Conservation (phyloP, 2,113 vertebrate genomes). For the Argyrosomus japonicus region DNA sequence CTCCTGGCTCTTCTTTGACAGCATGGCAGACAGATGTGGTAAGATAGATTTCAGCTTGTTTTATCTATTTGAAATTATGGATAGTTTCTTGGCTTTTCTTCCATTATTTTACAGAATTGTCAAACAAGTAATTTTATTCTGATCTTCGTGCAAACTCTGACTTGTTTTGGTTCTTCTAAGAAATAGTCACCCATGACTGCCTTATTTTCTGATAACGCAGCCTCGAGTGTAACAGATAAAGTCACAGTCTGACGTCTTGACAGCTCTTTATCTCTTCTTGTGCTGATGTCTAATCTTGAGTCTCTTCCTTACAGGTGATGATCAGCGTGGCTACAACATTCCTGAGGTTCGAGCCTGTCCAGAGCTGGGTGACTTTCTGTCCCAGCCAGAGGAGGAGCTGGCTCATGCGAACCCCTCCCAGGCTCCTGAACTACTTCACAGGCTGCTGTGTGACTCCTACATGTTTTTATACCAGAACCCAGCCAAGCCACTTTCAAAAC, state of each 20-base stretch:
- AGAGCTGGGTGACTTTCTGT: conserved; percentile 84
- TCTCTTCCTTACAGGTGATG: conserved; percentile 73
- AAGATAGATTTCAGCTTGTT: conserved; percentile 38
- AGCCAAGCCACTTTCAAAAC: conserved; percentile 39
- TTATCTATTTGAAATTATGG: not conserved
- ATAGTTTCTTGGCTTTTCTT: not conserved
- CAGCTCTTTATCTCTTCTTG: conserved; percentile 48
- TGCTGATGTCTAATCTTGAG: conserved; percentile 60
- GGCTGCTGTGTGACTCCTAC: conserved; percentile 86
- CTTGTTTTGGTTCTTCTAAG: conserved; percentile 23
- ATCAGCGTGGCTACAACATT: conserved; percentile 82
- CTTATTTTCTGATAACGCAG: conserved; percentile 42
- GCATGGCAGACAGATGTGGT: conserved; percentile 88
- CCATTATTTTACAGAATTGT: not conserved
- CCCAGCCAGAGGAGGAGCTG: conserved; percentile 78
- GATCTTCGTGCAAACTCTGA: conserved; percentile 22
- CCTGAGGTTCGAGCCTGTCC: conserved; percentile 84
- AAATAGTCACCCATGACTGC: not conserved
- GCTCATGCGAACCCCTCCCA: conserved; percentile 63
- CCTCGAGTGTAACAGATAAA: conserved; percentile 53
- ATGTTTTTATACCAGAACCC: conserved; percentile 85
- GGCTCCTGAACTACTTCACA: conserved; percentile 75
- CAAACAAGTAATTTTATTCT: not conserved
- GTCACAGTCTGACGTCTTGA: conserved; percentile 46
- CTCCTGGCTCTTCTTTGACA: conserved; percentile 88